Evolutionary conservation across 2,888 invertebrate species (phyloP).

Genomic region (Quadroppia sp.): DNA sequence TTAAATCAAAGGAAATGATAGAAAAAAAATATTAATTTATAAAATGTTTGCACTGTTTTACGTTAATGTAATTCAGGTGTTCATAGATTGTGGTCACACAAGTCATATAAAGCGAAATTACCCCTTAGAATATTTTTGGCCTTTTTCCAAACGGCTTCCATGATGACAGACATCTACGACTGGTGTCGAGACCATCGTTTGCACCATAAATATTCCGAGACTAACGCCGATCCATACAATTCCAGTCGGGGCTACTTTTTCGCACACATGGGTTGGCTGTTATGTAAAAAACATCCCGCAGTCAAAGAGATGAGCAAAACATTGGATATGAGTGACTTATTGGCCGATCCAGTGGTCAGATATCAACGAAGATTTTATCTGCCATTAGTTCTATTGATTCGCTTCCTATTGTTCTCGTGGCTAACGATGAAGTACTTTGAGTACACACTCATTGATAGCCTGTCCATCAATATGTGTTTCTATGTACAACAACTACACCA

Average conservation of each 20-base stretch:
- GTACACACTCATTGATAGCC: slow-evolving; percentile 53
- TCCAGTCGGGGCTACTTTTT: slow-evolving; percentile 57
- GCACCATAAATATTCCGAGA: slow-evolving; percentile 54
- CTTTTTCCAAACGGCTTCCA: slow-evolving; percentile 76
- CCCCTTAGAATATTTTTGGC: slow-evolving; percentile 70
- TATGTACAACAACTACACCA: slow-evolving; percentile 54
- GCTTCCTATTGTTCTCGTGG: slow-evolving; percentile 55
- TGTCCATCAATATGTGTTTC: slow-evolving; percentile 49
- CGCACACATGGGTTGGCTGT: slow-evolving; percentile 58
- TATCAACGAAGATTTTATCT: slow-evolving; percentile 56
- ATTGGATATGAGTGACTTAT: slow-evolving; percentile 55
- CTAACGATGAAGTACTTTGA: slow-evolving; percentile 55
- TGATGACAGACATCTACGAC: slow-evolving; percentile 56
- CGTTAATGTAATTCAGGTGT: too few species aligned
- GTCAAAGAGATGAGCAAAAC: slow-evolving; percentile 55
- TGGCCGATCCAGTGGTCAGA: slow-evolving; percentile 54
- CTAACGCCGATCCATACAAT: slow-evolving; percentile 54
- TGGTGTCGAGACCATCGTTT: slow-evolving; percentile 54
- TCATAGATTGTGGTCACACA: slow-evolving; percentile 88
- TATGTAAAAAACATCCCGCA: slow-evolving; percentile 56
- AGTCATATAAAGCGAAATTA: slow-evolving; percentile 81
- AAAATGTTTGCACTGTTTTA: too few species aligned
- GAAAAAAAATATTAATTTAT: too few species aligned
- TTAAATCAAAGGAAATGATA: too few species aligned
- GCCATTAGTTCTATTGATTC: slow-evolving; percentile 52